phyloP scores from a whole-genome alignment of 92 coral and sea anemone species.

The Parazoanthus darwini region DNA sequence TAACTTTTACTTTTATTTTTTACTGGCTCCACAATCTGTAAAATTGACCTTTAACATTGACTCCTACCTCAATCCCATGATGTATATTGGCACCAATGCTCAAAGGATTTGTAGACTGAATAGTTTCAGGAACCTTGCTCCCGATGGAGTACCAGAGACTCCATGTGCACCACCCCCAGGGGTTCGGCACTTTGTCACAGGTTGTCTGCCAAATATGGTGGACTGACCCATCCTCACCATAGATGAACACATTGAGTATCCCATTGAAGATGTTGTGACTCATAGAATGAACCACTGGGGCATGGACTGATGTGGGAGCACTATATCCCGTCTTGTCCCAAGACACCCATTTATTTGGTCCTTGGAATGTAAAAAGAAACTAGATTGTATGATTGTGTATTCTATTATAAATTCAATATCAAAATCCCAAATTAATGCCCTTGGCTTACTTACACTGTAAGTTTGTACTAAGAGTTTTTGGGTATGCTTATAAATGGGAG shows the following conservation, averaged over 20 bases:
- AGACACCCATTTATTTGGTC: conserved; percentile 79
- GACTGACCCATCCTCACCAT: conserved; percentile 71
- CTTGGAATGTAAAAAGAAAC: conserved; percentile 14
- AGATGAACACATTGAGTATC: conserved; percentile 71
- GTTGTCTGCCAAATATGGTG: conserved; percentile 96
- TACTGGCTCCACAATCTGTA: too few species aligned
- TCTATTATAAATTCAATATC: too few species aligned
- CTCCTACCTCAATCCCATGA: conserved; percentile 77
- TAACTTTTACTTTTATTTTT: too few species aligned
- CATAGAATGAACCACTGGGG: conserved; percentile 88
- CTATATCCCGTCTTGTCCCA: conserved; percentile 87
- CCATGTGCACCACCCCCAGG: conserved; percentile 98
- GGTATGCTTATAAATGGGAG: background rate
- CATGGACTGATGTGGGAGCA: conserved; percentile 76
- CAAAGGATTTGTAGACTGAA: conserved; percentile 65
- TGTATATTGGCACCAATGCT: conserved; percentile 86
- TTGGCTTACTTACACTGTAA: too few species aligned
- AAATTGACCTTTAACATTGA: background rate
- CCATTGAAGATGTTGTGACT: conserved; percentile 76
- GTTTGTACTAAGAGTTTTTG: too few species aligned
- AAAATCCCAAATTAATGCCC: too few species aligned
- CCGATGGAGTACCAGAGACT: conserved; percentile 83
- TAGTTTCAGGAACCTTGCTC: conserved; percentile 57
- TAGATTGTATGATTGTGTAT: too few species aligned
- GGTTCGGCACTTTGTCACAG: conserved; percentile 93